Evolutionary conservation across 1,140 invertebrate genomes (phyloP).

Genomic region (Zaprionus davidi): DNA sequence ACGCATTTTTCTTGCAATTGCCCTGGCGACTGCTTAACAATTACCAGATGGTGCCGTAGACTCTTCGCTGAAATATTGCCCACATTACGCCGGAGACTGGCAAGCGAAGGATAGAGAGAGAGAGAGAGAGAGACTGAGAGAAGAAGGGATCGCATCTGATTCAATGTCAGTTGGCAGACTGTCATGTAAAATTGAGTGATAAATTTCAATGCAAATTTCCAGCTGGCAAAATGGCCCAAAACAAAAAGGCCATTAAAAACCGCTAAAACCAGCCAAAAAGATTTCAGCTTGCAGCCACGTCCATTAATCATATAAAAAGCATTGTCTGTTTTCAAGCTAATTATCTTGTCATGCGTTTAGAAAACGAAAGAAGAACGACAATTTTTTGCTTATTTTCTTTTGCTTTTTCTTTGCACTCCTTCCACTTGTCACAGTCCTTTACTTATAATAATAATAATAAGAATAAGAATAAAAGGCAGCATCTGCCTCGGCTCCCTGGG

Average conservation of each 20-base stretch:
- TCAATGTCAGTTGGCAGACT: slow-evolving; percentile 58
- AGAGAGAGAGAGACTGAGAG: background rate
- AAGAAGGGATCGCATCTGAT: slow-evolving; percentile 18
- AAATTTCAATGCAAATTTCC: slow-evolving; percentile 61
- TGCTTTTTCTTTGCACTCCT: background rate
- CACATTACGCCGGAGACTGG: slow-evolving; percentile 31
- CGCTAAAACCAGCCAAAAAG: slow-evolving; percentile 14
- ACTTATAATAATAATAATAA: slow-evolving; percentile 44
- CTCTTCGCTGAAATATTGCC: slow-evolving; percentile 49
- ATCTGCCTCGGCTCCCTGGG: slow-evolving; percentile 41
- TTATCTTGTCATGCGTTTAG: slow-evolving; percentile 73
- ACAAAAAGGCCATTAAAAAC: slow-evolving; percentile 50
- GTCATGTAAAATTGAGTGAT: slow-evolving; percentile 78
- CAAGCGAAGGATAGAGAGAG: background rate
- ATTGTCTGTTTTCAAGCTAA: slow-evolving; percentile 48
- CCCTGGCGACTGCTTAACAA: slow-evolving; percentile 65
- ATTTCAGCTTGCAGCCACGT: slow-evolving; percentile 29
- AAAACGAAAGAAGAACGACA: slow-evolving; percentile 8
- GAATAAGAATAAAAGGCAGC: slow-evolving; percentile 15
- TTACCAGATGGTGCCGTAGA: slow-evolving; percentile 70
- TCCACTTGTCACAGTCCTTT: slow-evolving; percentile 46
- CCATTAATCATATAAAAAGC: slow-evolving; percentile 62
- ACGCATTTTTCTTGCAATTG: slow-evolving; percentile 70
- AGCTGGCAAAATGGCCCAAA: slow-evolving; percentile 29
- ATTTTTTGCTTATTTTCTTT: background rate